These are phyloP conservation scores for Hyposoter didymator DNA, from an alignment of 2,888 invertebrate genomes.

Conservation along the genomic window DNA sequence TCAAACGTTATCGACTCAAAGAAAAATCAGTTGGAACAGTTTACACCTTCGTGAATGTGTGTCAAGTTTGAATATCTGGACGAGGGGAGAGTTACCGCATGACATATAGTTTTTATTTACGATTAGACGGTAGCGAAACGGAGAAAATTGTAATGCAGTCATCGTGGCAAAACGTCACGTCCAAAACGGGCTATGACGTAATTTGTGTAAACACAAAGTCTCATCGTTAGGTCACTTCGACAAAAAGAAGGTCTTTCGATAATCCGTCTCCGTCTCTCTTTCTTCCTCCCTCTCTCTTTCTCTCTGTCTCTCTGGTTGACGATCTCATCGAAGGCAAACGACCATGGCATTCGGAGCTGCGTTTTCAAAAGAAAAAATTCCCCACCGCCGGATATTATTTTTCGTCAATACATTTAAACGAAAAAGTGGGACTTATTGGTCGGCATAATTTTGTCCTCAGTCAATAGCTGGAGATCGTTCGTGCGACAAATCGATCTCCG, in stretches of 20 bases:
- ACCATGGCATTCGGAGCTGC: conserved; percentile 67
- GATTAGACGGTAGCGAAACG: conserved; percentile 6
- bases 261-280: conserved; percentile 52
- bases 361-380: conserved; percentile 12
- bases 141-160: conserved; percentile 48
- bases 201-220: conserved; percentile 69
- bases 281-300: conserved; percentile 46
- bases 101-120: conserved; percentile 6
- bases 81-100: conserved; percentile 23
- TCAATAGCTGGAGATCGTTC: conserved; percentile 40
- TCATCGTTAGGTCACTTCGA: conserved; percentile 61
- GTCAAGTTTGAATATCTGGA: conserved; percentile 50
- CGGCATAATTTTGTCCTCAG: conserved; percentile 31
- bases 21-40: background rate
- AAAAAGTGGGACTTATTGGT: conserved; percentile 37
- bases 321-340: conserved; percentile 62
- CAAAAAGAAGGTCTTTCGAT: conserved; percentile 52
- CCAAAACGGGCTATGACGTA: conserved; percentile 79
- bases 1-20: background rate
- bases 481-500: conserved; percentile 20
- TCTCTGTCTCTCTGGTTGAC: background rate
- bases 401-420: conserved; percentile 44
- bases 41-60: conserved; percentile 28
- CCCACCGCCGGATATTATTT: conserved; percentile 34
- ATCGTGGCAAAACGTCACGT: conserved; percentile 73